Conservation (phyloP, 2,888 invertebrate species). For the Pseudoips prasinana region DNA sequence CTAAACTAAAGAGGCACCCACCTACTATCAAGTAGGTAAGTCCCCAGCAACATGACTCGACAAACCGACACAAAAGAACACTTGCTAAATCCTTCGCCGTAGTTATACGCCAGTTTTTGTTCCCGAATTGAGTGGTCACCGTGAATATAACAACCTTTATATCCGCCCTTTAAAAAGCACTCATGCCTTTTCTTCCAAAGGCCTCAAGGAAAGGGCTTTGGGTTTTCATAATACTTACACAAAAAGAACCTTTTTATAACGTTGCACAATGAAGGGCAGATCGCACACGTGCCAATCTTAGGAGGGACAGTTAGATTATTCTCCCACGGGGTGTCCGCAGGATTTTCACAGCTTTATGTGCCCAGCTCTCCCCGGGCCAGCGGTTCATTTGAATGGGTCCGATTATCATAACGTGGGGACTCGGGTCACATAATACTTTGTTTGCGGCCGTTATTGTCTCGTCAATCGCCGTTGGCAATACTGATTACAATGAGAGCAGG, state of each 20-base stretch:
- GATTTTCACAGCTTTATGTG: slow-evolving; percentile 49
- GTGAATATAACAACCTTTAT: slow-evolving; percentile 20
- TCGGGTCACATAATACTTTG: no score
- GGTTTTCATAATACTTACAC: slow-evolving; percentile 40
- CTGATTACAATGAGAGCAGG: no score
- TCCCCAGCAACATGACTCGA: no score
- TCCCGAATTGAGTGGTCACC: slow-evolving; percentile 10
- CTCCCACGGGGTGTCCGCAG: slow-evolving; percentile 41
- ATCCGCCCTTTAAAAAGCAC: slow-evolving; percentile 25
- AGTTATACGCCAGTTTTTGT: slow-evolving; percentile 1
- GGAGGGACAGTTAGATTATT: slow-evolving; percentile 43
- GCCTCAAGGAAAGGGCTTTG: slow-evolving; percentile 32
- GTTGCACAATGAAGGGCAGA: slow-evolving; percentile 46
- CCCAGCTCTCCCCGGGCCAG: slow-evolving; percentile 30
- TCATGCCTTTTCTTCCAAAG: slow-evolving; percentile 24
- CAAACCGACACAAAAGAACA: no score
- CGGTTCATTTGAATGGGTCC: slow-evolving; percentile 51
- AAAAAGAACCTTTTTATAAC: slow-evolving; percentile 43
- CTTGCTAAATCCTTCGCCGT: no score
- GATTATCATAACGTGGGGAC: slow-evolving; percentile 48
- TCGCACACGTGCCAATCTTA: slow-evolving; percentile 45
- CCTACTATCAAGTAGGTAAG: no score
- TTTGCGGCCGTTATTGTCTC: no score
- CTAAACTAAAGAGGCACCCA: no score
- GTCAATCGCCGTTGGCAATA: no score